Evolutionary conservation across 2,113 vertebrate species (phyloP).

Genomic region (Parus major): DNA sequence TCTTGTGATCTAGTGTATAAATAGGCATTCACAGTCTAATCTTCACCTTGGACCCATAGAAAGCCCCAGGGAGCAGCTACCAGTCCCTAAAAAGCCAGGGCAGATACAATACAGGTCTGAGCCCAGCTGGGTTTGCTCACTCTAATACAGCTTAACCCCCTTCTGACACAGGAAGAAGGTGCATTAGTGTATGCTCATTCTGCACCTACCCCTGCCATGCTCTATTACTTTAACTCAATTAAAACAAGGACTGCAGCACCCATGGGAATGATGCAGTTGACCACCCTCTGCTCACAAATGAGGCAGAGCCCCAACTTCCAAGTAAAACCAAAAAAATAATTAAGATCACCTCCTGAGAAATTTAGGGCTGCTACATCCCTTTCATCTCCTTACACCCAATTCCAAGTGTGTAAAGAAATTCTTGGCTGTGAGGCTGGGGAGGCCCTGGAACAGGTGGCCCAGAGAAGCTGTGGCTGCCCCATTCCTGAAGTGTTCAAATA

Average conservation of each 20-base stretch:
- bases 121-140: background rate
- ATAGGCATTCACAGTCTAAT: background rate
- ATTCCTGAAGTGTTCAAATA: background rate
- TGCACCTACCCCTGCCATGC: background rate
- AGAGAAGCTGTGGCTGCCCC: background rate
- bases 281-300: background rate
- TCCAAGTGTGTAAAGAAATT: background rate
- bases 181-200: background rate
- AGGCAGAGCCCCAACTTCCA: background rate
- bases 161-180: background rate
- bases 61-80: background rate
- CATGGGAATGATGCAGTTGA: background rate
- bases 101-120: background rate
- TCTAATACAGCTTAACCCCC: background rate
- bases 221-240: background rate
- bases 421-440: background rate
- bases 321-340: background rate
- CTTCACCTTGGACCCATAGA: background rate
- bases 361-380: background rate
- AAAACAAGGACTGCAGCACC: background rate
- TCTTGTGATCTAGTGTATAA: background rate
- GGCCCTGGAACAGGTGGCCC: background rate
- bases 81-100: rapidly evolving
- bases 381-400: background rate
- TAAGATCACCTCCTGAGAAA: background rate